A percentile compares a stretch with the other conserved stretches of the same genome.
Evolutionary conservation across 2,113 vertebrate genomes (phyloP).

Genomic region (Crotophaga sulcirostris): DNA sequence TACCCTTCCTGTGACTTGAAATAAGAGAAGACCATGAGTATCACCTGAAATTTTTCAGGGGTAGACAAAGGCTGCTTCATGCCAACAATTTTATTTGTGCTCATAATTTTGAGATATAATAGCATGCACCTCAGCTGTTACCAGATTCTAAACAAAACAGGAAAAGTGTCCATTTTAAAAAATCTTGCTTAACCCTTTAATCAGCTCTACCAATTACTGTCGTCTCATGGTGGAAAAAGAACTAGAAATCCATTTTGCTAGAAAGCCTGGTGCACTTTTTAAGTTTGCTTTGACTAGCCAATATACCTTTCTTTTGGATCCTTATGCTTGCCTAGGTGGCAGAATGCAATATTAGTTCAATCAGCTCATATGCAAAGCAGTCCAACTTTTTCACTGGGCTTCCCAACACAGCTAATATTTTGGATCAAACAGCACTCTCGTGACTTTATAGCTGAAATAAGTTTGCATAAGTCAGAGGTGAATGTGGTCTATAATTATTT

Average conservation of each 20-base stretch:
- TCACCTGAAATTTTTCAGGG: not conserved
- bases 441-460: not conserved
- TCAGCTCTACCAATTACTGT: not conserved
- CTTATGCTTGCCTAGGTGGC: not conserved
- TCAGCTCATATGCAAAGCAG: not conserved
- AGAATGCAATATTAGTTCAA: not conserved
- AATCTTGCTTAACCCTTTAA: not conserved
- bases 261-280: not conserved
- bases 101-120: not conserved
- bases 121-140: not conserved
- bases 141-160: not conserved
- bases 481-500: not conserved
- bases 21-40: not conserved
- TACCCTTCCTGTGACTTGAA: not conserved
- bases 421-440: not conserved
- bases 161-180: not conserved
- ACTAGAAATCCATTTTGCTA: not conserved
- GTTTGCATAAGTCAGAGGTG: not conserved
- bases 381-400: not conserved
- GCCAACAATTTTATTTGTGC: not conserved
- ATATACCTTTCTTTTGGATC: not conserved
- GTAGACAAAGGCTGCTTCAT: not conserved
- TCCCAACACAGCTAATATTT: not conserved
- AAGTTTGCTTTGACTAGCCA: not conserved
- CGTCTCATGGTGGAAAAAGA: not conserved